Conservation (phyloP, 1,140 invertebrate genomes). For the Polyergus mexicanus region DNA sequence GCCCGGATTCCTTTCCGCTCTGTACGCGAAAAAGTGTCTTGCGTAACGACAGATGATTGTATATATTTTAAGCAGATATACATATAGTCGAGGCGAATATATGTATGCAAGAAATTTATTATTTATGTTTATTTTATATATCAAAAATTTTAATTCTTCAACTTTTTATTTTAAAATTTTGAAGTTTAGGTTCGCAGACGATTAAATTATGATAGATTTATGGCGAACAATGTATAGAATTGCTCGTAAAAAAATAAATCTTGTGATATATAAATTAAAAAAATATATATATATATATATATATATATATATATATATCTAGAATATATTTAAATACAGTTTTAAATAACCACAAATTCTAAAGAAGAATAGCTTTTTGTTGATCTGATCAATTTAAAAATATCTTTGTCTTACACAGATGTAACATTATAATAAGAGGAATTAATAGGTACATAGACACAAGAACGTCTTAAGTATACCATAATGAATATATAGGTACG, state of each 20-base stretch:
- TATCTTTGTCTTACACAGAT: not conserved
- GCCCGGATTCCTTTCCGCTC: slow-evolving; percentile 20
- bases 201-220: not conserved
- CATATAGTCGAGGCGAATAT: not conserved
- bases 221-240: not conserved
- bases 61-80: not conserved
- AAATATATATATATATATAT: no score
- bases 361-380: not conserved
- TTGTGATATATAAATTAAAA: not conserved
- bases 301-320: no score
- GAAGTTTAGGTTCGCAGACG: not conserved
- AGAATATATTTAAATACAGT: not conserved
- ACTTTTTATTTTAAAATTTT: not conserved
- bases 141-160: not conserved
- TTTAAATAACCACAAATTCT: not conserved
- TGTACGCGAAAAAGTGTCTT: not conserved
- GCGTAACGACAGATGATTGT: not conserved
- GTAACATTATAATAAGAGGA: not conserved
- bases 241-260: not conserved
- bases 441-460: not conserved
- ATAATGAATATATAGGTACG: slow-evolving; percentile 41
- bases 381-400: not conserved
- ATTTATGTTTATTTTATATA: not conserved
- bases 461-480: slow-evolving; percentile 10
- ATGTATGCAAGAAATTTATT: slow-evolving; percentile 27